Percentiles rank a stretch among this genome's conserved stretches.
Conservation (phyloP, 2,888 invertebrate genomes). For the Tanypteryx hageni region DNA sequence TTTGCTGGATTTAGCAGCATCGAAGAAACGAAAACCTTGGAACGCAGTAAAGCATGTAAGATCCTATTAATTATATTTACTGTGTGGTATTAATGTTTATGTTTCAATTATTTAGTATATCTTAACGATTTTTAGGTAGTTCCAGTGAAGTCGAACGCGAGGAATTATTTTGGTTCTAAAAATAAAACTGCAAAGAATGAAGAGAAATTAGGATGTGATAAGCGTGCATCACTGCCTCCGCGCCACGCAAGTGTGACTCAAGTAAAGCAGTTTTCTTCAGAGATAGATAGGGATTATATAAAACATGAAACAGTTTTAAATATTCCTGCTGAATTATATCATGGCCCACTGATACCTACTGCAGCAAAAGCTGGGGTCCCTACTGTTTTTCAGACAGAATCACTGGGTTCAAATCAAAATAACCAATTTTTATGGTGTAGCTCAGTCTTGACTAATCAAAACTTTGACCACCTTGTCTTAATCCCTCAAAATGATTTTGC, state of each 20-base stretch:
- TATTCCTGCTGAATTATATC: neutral
- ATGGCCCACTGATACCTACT: neutral
- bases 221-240: neutral
- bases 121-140: neutral
- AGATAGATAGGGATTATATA: neutral
- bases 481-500: constrained; percentile 2
- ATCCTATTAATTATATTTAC: neutral
- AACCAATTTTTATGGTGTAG: neutral
- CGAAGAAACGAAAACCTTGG: constrained; percentile 3
- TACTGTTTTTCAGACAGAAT: neutral
- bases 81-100: neutral
- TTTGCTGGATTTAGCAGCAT: neutral
- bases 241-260: neutral
- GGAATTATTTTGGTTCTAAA: neutral
- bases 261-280: neutral
- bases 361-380: neutral
- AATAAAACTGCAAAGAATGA: neutral
- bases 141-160: neutral
- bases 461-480: neutral
- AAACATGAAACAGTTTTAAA: neutral
- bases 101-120: neutral
- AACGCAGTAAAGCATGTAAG: constrained; percentile 2
- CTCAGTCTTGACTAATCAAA: neutral
- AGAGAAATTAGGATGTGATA: neutral
- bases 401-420: neutral